phyloP scores from a whole-genome alignment of 2,797 vertebrate species.

The Ctenopoma multispine region DNA sequence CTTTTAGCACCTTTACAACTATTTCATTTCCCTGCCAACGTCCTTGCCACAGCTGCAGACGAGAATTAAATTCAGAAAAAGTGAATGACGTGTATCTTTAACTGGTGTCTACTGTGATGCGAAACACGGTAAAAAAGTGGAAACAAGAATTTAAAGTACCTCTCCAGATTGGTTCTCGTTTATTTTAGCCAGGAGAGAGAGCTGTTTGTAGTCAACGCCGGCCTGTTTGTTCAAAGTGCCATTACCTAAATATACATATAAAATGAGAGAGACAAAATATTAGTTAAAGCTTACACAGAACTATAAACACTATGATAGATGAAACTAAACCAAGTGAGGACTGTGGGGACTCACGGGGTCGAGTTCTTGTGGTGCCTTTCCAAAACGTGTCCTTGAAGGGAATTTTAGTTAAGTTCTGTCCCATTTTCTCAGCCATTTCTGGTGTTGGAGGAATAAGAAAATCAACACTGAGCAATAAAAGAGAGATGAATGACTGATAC shows the following conservation, averaged over 20 bases:
- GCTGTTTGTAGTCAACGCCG: slow-evolving; percentile 95
- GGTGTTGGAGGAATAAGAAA: slow-evolving; percentile 13
- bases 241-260: slow-evolving; percentile 86
- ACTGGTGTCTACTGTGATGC: slow-evolving; percentile 5
- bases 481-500: neutral
- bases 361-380: slow-evolving; percentile 97
- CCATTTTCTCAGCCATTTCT: slow-evolving; percentile 97
- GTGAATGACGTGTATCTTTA: neutral
- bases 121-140: neutral
- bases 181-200: slow-evolving; percentile 88
- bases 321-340: slow-evolving; percentile 12
- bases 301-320: neutral
- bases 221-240: slow-evolving; percentile 97
- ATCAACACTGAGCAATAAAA: neutral
- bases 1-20: slow-evolving; percentile 91
- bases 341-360: slow-evolving; percentile 88
- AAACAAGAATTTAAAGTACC: slow-evolving; percentile 76
- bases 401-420: slow-evolving; percentile 93
- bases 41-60: slow-evolving; percentile 91
- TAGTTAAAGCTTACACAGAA: slow-evolving; percentile 25
- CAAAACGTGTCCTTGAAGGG: slow-evolving; percentile 98
- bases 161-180: slow-evolving; percentile 98
- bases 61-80: neutral
- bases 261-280: slow-evolving; percentile 5
- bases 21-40: slow-evolving; percentile 98